A percentile compares a stretch with the other conserved stretches of the same genome.
phyloP scores from a whole-genome alignment of 2,113 vertebrate genomes.

The Arizona elegans region DNA sequence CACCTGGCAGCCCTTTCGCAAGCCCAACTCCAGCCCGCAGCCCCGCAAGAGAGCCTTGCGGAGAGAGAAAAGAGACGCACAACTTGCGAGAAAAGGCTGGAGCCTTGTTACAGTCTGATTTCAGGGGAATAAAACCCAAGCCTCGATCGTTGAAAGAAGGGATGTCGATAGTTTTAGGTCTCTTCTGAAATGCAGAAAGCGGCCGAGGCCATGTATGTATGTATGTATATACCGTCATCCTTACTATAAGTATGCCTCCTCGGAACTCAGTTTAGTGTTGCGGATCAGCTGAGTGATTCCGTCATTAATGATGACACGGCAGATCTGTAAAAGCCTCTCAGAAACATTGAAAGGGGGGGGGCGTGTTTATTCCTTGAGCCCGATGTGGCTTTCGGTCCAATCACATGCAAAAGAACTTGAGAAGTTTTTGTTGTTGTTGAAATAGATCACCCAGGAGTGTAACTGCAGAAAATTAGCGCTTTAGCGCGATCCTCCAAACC shows the following conservation, averaged over 20 bases:
- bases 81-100: not conserved
- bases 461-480: not conserved
- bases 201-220: too few species aligned
- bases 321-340: not conserved
- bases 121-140: not conserved
- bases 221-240: not conserved
- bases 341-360: not conserved
- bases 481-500: not conserved
- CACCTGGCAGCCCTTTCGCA: not conserved
- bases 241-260: not conserved
- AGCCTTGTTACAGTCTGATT: not conserved
- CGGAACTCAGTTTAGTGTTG: not conserved
- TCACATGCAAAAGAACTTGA: not conserved
- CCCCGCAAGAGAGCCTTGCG: not conserved
- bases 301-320: not conserved
- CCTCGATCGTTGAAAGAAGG: not conserved
- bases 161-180: not conserved
- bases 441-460: not conserved
- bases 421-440: not conserved
- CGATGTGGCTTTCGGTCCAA: not conserved
- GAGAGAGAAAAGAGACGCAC: not conserved
- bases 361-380: not conserved
- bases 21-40: not conserved
- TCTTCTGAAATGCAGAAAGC: not conserved
- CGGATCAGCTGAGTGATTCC: not conserved